These are phyloP conservation scores for Sitta carolinensis DNA, from an alignment of 2,797 vertebrate genomes.

Conservation along the genomic window DNA sequence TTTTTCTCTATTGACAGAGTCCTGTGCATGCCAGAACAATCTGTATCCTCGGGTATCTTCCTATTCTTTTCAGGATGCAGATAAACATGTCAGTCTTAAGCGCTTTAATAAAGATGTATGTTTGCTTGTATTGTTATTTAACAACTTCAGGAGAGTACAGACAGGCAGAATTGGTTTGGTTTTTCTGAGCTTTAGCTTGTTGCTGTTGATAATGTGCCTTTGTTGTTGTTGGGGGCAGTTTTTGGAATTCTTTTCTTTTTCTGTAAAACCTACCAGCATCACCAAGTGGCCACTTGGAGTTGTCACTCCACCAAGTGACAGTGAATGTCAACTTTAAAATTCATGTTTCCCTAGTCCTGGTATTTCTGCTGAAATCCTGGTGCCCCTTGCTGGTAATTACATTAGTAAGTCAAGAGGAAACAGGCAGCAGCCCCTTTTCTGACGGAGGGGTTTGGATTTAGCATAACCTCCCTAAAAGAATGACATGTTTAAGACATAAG, in stretches of 20 bases:
- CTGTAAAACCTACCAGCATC: slow-evolving; percentile 9
- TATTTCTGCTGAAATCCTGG: not conserved
- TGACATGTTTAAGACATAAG: not conserved
- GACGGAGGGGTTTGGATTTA: not conserved
- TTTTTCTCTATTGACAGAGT: not conserved
- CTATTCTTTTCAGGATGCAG: not conserved
- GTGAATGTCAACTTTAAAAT: not conserved
- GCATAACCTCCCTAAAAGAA: not conserved
- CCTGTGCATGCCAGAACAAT: not conserved
- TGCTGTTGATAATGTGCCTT: not conserved
- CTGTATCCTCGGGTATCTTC: not conserved
- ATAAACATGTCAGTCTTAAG: not conserved
- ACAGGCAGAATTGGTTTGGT: not conserved
- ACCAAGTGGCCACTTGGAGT: not conserved
- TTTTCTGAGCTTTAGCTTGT: not conserved
- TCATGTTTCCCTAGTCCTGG: not conserved
- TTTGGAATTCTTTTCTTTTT: not conserved
- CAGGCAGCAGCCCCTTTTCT: not conserved
- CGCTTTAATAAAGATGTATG: not conserved
- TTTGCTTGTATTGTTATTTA: not conserved
- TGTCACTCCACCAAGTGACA: not conserved
- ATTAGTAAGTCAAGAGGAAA: not conserved
- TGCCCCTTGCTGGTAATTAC: not conserved
- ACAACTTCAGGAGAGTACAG: not conserved
- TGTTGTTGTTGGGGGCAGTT: not conserved